A percentile compares a stretch with the other conserved stretches of the same genome.
Conservation (phyloP, 2,888 invertebrate genomes). For the Theodoxus fluviatilis region DNA sequence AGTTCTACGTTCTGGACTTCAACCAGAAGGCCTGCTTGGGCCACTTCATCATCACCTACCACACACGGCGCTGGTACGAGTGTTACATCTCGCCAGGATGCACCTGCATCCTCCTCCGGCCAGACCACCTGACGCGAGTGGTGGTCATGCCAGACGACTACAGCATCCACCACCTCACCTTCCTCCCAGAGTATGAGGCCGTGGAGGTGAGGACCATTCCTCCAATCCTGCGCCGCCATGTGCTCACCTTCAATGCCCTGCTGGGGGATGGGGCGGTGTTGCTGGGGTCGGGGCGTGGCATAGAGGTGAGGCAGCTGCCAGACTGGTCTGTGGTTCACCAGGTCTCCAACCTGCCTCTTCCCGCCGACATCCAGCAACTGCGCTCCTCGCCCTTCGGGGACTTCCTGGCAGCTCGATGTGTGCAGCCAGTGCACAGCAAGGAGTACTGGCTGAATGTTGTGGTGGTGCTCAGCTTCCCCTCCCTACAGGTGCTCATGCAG, state of each 20-base stretch:
- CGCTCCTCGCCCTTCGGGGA: conserved; percentile 46
- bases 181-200: conserved; percentile 28
- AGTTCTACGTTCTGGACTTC: conserved; percentile 46
- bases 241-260: conserved; percentile 42
- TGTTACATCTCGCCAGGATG: conserved; percentile 49
- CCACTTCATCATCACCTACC: conserved; percentile 43
- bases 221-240: conserved; percentile 38
- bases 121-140: conserved; percentile 41
- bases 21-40: conserved; percentile 37
- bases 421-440: conserved; percentile 43
- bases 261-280: conserved; percentile 40
- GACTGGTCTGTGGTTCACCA: conserved; percentile 36
- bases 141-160: conserved; percentile 40
- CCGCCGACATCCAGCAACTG: conserved; percentile 46
- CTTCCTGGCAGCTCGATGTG: conserved; percentile 44
- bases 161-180: conserved; percentile 34
- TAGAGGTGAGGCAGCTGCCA: conserved; percentile 37
- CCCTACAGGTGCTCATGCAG: conserved; percentile 38
- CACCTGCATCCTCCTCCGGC: conserved; percentile 41
- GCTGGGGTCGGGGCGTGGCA: conserved; percentile 35
- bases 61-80: conserved; percentile 46
- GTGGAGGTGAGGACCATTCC: conserved; percentile 37
- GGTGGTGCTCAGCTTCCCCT: conserved; percentile 39
- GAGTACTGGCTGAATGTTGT: conserved; percentile 44
- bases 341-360: conserved; percentile 35